These are phyloP conservation scores for Leiothrix lutea DNA, from an alignment of 2,113 vertebrate genomes.

Conservation along the genomic window DNA sequence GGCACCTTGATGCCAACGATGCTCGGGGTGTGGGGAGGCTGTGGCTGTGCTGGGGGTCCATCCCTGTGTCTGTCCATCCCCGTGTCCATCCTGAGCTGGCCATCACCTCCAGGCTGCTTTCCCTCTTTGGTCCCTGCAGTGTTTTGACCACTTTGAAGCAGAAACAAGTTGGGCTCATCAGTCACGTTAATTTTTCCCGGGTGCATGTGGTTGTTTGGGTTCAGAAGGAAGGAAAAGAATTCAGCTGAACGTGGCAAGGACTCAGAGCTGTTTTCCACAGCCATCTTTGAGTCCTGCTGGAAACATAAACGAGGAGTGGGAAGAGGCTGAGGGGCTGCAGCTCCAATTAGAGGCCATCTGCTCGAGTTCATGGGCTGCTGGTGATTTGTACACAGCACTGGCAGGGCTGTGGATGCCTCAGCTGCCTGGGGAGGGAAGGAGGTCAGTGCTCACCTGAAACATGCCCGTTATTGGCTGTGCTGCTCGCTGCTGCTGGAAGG, in stretches of 20 bases:
- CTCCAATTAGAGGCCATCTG: conserved; percentile 49
- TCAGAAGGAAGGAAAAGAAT: background rate
- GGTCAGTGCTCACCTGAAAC: conserved; percentile 52
- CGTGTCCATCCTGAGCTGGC: background rate
- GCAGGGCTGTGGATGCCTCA: background rate
- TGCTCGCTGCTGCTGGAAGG: conserved; percentile 15
- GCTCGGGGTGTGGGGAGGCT: rapidly evolving
- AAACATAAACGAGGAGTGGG: background rate
- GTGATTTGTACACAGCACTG: background rate
- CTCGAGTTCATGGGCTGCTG: background rate
- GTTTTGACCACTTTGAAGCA: background rate
- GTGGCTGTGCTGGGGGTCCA: too few species aligned
- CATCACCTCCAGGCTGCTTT: rapidly evolving
- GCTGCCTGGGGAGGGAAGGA: conserved; percentile 31
- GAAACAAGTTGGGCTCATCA: background rate
- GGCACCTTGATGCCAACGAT: rapidly evolving
- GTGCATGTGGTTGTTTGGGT: background rate
- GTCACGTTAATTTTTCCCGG: background rate
- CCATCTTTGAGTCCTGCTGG: background rate
- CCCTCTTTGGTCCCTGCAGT: too few species aligned
- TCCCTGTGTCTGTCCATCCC: background rate
- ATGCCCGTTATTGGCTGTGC: conserved; percentile 30
- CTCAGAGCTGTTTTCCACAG: background rate
- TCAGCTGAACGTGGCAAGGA: background rate
- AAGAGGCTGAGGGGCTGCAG: background rate